Evolutionary conservation across 2,113 vertebrate genomes (phyloP), one percentile per base, ranked within the genome.

Genomic region (Vimba vimba): DNA sequence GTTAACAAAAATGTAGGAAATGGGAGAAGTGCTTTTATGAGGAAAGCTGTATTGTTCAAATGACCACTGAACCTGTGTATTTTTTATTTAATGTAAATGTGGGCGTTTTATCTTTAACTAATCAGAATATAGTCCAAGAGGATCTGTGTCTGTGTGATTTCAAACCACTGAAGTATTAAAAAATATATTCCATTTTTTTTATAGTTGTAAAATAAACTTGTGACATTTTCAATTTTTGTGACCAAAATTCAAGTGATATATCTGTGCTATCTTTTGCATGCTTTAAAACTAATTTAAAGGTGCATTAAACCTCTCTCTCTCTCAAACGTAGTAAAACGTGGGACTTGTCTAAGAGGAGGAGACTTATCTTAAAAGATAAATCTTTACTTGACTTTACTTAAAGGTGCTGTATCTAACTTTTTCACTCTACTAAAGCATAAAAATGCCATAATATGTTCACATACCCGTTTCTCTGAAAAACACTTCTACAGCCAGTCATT

Each of bases 121-220:
- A 85, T 82, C 69, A 66, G n/a, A 60, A 73, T 79, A 80, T 81
- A 66, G 23, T 75, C 12, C 12, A 75, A 19, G 55, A 81, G 77
- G 55, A 79, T 62, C 4, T 47, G 12, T 17, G 57, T 60, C 13
- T 17, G 6, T 59, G 21, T 79, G n/a, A n/a, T 64, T 80, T 64
- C 23, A 52, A 50, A 82, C 80, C 19, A 55, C 62, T 82, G 17
- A 68, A 82, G 62, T 82, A 82, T 82, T 82, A 15, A 66, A 52
- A 21, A 68, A 52, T 21, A 23, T 30, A 21, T 45, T 4, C 17
- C 0, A 19, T 6, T 66, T 66, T 27, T 47, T 68, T 36, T 19
- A 77, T 62, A 27, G 23, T 79, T 79, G 25, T 27, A 4, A 52
- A 82, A 82, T 68, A 68, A 33, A 68, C 4, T 80, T 30, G 3